Evolutionary conservation across 23 tunicate species (phyloP).

Genomic region (Halocynthia aurantium): DNA sequence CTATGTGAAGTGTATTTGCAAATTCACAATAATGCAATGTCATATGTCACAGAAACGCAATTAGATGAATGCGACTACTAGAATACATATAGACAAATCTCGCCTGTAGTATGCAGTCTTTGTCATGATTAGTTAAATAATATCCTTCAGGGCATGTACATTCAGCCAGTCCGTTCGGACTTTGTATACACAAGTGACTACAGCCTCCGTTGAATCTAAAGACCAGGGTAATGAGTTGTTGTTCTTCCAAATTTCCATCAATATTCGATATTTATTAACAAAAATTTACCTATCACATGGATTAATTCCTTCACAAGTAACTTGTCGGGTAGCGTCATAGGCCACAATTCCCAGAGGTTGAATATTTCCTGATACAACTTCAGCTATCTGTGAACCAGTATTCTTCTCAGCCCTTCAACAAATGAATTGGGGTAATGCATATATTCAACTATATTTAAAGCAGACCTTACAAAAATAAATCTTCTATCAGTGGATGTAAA

Average conservation of each 20-base stretch:
- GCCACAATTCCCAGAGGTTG: slow-evolving; percentile 55
- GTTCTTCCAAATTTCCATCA: too few species aligned
- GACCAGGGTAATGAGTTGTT: too few species aligned
- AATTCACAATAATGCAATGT: background rate
- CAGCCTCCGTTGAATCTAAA: slow-evolving; percentile 81
- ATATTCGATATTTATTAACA: background rate
- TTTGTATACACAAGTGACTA: slow-evolving; percentile 65
- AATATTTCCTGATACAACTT: slow-evolving; percentile 11
- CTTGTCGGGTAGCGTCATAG: slow-evolving; percentile 33
- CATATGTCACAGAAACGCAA: background rate
- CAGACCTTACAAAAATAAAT: background rate
- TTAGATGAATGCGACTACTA: background rate
- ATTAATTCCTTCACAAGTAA: slow-evolving; percentile 46
- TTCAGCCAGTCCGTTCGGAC: slow-evolving; percentile 50
- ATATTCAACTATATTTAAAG: background rate
- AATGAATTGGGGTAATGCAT: background rate
- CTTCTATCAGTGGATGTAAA: background rate
- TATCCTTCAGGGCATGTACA: slow-evolving; percentile 77
- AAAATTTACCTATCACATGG: slow-evolving; percentile 62
- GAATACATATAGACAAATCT: slow-evolving; percentile 7
- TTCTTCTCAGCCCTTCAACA: slow-evolving; percentile 50
- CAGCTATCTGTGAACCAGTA: slow-evolving; percentile 43
- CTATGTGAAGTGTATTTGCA: slow-evolving; percentile 8
- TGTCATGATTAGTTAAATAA: slow-evolving; percentile 64
- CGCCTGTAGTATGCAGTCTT: slow-evolving; percentile 74